Percentiles rank a stretch among this genome's conserved stretches.
Evolutionary conservation across 1,140 invertebrate species (phyloP).

Genomic region (Listronotus bonariensis): DNA sequence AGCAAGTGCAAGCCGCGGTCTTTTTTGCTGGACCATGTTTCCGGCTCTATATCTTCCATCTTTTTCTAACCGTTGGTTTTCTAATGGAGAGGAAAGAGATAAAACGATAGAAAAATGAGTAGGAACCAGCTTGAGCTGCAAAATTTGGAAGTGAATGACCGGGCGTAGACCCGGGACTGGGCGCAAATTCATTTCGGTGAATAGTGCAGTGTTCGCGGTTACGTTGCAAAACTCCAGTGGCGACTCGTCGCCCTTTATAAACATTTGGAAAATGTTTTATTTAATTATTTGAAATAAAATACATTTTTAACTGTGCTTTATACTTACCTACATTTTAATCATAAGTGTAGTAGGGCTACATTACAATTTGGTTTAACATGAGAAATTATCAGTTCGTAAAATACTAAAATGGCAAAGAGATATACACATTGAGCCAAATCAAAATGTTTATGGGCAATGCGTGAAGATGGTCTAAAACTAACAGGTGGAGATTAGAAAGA

Average conservation of each 20-base stretch:
- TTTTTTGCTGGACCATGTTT: slow-evolving; percentile 46
- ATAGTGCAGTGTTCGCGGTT: slow-evolving; percentile 31
- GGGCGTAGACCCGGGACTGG: slow-evolving; percentile 45
- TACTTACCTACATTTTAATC: background rate
- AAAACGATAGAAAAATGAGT: slow-evolving; percentile 28
- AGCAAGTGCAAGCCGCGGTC: slow-evolving; percentile 4
- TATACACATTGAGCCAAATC: too few species aligned
- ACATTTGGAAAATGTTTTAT: background rate
- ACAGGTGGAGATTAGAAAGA: too few species aligned
- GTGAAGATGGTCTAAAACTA: too few species aligned
- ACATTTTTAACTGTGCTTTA: too few species aligned
- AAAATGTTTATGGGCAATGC: too few species aligned
- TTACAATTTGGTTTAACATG: too few species aligned
- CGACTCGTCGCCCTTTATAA: slow-evolving; percentile 20
- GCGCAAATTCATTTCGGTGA: slow-evolving; percentile 40
- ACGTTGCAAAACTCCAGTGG: slow-evolving; percentile 18
- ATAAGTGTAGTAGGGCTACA: too few species aligned
- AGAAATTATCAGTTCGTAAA: too few species aligned
- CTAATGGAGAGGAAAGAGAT: slow-evolving; percentile 15
- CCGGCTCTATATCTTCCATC: slow-evolving; percentile 37
- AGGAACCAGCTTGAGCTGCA: slow-evolving; percentile 35
- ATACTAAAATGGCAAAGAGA: too few species aligned
- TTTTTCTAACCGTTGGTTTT: slow-evolving; percentile 19
- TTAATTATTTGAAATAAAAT: background rate
- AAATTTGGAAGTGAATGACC: slow-evolving; percentile 49